A percentile compares a stretch with the other conserved stretches of the same genome.
Conservation (phyloP, 2,113 vertebrate species). For the Salvator merianae region DNA sequence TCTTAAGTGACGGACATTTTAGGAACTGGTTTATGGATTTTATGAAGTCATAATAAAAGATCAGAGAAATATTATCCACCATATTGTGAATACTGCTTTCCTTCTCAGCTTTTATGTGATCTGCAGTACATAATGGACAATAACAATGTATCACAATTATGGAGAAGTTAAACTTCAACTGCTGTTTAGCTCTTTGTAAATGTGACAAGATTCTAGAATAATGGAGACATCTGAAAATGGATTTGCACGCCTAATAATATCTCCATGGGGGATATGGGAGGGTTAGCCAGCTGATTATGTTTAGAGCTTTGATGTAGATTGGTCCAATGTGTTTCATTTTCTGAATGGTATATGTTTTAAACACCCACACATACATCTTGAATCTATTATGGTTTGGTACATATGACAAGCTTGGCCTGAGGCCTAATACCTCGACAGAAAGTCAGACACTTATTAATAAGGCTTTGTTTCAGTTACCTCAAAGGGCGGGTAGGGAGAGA, state of each 20-base stretch:
- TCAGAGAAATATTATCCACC: conserved; percentile 60
- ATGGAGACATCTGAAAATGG: conserved; percentile 59
- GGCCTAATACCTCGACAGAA: conserved; percentile 18
- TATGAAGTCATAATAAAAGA: conserved; percentile 53
- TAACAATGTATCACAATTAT: conserved; percentile 65
- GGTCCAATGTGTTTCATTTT: conserved; percentile 10
- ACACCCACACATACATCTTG: not conserved
- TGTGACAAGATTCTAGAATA: conserved; percentile 53
- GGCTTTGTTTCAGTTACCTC: not conserved
- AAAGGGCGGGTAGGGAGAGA: not conserved
- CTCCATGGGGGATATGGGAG: conserved; percentile 43
- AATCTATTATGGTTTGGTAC: conserved; percentile 28
- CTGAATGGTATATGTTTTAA: conserved; percentile 20
- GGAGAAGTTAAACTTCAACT: conserved; percentile 64
- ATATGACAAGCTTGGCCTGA: not conserved
- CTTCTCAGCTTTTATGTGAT: conserved; percentile 54
- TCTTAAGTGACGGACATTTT: not conserved
- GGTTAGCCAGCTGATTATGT: conserved; percentile 42
- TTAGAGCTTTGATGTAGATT: conserved; percentile 34
- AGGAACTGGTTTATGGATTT: conserved; percentile 38
- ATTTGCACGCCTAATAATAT: conserved; percentile 61
- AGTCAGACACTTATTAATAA: not conserved
- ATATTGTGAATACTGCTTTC: conserved; percentile 52
- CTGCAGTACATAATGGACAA: conserved; percentile 47
- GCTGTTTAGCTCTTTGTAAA: conserved; percentile 52